Percentiles rank a stretch among this genome's conserved stretches.
phyloP scores from a whole-genome alignment of 2,113 vertebrate genomes.

The Periophthalmodon schlosseri region DNA sequence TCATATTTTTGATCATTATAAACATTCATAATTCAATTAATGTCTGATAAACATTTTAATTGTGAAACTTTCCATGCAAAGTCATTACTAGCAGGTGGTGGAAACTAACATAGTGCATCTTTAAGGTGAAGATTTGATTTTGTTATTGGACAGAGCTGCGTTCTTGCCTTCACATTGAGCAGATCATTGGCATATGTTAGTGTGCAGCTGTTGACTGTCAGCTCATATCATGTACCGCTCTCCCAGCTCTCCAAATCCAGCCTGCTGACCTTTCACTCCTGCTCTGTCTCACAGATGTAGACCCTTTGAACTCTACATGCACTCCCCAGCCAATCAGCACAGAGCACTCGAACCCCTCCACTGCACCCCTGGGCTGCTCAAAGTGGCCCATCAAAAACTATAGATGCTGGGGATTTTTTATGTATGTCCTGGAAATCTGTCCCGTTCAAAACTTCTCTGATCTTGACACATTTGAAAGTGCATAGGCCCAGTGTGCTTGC shows the following conservation, averaged over 20 bases:
- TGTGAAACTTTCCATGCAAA: too few species aligned
- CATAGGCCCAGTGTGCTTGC: constrained; percentile 8
- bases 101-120: too few species aligned
- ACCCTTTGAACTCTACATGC: constrained; percentile 61
- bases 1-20: too few species aligned
- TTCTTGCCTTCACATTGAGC: constrained; percentile 18
- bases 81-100: too few species aligned
- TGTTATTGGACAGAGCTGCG: background rate
- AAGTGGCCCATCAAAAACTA: constrained; percentile 47
- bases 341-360: constrained; percentile 34
- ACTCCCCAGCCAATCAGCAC: constrained; percentile 60
- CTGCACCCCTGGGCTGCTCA: constrained; percentile 39
- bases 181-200: constrained; percentile 53
- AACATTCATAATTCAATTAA: background rate
- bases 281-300: constrained; percentile 65
- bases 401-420: constrained; percentile 22
- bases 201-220: constrained; percentile 73
- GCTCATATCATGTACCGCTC: constrained; percentile 27
- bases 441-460: constrained; percentile 31
- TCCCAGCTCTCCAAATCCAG: constrained; percentile 55
- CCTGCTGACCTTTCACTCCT: constrained; percentile 71
- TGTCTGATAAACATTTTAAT: too few species aligned
- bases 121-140: too few species aligned
- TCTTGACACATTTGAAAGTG: constrained; percentile 35
- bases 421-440: constrained; percentile 23